Percentiles rank a stretch among this genome's conserved stretches.
These are phyloP conservation scores for Parnassius orleans DNA, from an alignment of 2,888 invertebrate genomes.

Conservation along the genomic window DNA sequence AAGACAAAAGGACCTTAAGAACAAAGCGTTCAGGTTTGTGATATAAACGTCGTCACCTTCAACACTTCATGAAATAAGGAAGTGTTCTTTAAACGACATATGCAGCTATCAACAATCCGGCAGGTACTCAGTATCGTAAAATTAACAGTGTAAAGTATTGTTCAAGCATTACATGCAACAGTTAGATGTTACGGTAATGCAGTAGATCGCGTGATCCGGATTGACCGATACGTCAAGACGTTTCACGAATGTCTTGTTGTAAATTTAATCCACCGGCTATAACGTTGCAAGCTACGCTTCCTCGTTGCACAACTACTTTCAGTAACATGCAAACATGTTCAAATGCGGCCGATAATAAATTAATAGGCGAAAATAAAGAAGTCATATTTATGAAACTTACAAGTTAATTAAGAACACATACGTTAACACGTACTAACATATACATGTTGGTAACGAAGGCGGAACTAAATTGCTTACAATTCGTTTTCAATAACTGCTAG, in stretches of 20 bases:
- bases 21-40: constrained; percentile 24
- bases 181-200: constrained; percentile 62
- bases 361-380: not conserved
- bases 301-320: constrained; percentile 43
- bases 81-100: constrained; percentile 6
- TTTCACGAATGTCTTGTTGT: constrained; percentile 33
- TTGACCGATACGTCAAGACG: constrained; percentile 43
- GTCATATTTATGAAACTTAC: too few species aligned
- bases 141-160: constrained; percentile 46
- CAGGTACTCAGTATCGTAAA: constrained; percentile 30
- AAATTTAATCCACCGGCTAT: constrained; percentile 20
- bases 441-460: too few species aligned
- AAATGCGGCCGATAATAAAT: constrained; percentile 10
- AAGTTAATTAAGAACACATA: too few species aligned
- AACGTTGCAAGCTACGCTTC: constrained; percentile 35
- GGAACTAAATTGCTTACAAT: not conserved
- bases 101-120: constrained; percentile 3
- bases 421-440: too few species aligned
- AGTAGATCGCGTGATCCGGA: constrained; percentile 52
- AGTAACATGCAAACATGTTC: constrained; percentile 13
- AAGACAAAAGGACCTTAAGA: constrained; percentile 21
- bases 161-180: constrained; percentile 54
- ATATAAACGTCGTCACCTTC: constrained; percentile 25
- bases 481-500: constrained; percentile 3
- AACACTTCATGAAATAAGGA: constrained; percentile 17